phyloP scores from a whole-genome alignment of 1,140 invertebrate species.

The Drosophila oshimai region DNA sequence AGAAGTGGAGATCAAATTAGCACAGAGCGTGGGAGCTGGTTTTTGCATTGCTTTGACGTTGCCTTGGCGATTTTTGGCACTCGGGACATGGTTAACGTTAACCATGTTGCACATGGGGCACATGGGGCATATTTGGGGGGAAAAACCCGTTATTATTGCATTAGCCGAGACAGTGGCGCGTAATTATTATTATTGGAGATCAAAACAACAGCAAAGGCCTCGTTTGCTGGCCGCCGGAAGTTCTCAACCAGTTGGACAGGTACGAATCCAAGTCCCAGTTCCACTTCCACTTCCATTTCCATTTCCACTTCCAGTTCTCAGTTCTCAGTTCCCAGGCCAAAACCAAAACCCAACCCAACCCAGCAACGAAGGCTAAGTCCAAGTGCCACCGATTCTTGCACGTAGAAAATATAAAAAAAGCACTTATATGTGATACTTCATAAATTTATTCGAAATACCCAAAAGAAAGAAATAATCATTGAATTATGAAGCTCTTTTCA shows the following conservation, averaged over 20 bases:
- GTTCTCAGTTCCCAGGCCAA: no score
- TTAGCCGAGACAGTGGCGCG: conserved; percentile 50
- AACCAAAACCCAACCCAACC: background rate
- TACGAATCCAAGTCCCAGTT: conserved; percentile 3
- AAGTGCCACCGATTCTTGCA: conserved; percentile 16
- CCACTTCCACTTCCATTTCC: background rate
- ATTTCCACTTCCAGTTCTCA: background rate
- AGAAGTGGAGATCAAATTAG: conserved; percentile 78
- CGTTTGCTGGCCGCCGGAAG: conserved; percentile 53
- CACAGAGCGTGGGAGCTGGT: conserved; percentile 78
- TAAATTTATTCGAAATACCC: no score
- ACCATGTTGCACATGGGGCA: conserved; percentile 42
- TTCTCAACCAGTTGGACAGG: conserved; percentile 61
- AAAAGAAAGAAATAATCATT: no score
- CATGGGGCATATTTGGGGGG: background rate
- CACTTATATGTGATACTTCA: no score
- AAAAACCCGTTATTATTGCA: conserved; percentile 61
- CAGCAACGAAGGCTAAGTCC: conserved; percentile 9
- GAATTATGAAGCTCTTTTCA: no score
- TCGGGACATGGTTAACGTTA: conserved; percentile 36
- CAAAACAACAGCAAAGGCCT: conserved; percentile 53
- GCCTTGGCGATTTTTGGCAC: conserved; percentile 19
- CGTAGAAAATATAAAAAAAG: no score
- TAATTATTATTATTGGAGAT: conserved; percentile 70
- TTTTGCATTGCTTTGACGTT: conserved; percentile 24